Evolutionary conservation across 1,140 invertebrate species (phyloP), one percentile per base, ranked within the genome.

Genomic region (Zaprionus gabonicus): DNA sequence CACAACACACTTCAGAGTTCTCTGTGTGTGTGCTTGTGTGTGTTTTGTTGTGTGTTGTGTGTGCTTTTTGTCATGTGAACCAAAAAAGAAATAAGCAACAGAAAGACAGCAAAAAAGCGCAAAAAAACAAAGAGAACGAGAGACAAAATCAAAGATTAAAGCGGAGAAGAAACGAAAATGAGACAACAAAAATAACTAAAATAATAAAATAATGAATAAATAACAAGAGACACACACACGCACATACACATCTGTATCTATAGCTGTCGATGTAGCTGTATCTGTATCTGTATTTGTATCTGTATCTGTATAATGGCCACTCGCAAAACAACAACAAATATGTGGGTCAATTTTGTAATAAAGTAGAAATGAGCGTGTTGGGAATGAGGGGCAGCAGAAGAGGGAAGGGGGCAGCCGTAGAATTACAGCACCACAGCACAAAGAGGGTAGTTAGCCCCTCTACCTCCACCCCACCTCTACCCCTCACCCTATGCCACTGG

Each of bases 261-360:
- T 51, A 65, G 23, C 58, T 60, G n/a, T 28, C 67, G 68, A 78
- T 78, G 80, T 82, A 82, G 70, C 72, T 77, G 80, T 82, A 75
- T 58, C 64, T 73, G 55, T 58, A 51, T 20, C 2, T 31, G 55
- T 60, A 46, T 41, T 13, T 58, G 59, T 68, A 44, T 73, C 25
- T 74, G 49, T 62, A 46, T 63, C 55, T 70, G 53, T 71, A 55
- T 66, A 69, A 78, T 80, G 70, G 77, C 64, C 81, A 80, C 44
- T 83, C 68, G 60, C 59, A 66, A 72, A 63, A 68, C 70, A 67
- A 67, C 74, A 72, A 65, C 68, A 82, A 82, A 84, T 81, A 88
- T 88, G 85, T 88, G 69, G 84, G 84, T 88, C 84, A 88, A 88
- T 88, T 88, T 90, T 88, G 84, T 88, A 88, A 88, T 88, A 88